Base-by-base conservation (phyloP, 2,797 vertebrate species). In the Capromys pilorides region DNA sequence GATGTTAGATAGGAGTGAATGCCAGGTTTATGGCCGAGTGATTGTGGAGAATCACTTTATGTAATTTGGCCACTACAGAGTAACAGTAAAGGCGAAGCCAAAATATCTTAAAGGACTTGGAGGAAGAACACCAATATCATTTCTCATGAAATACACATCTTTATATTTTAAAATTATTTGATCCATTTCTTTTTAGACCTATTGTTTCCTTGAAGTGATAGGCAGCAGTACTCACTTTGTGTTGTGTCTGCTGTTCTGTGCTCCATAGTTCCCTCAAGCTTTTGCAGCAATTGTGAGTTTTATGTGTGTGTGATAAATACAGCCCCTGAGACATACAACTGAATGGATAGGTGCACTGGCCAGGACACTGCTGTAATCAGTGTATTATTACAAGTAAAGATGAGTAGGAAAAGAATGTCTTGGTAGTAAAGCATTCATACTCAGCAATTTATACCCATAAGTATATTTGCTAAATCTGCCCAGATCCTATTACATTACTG, bases 101-200 rank as follows among this genome's bases (percentile, higher is more conserved):
- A 94, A 94, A 83, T 4, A 75, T 86, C 26, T 96, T 92, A 77
- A 92, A 92, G 83, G 90, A 94, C 62, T 86, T 36, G 80, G 87
- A 79, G 84, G 85, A 79, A 86, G 83, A 51, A 95, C 78, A 79
- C 6, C 1, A 91, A 41, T 78, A n/a, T 93, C 39, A 86, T 41
- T 93, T 49, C 66, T 97, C 82, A 85, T 54, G 69, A 92, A 93
- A n/a, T 90, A 91, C 18, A 71, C 69, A 49, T 96, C 95, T 97
- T 89, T 85, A 26, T 94, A 28, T 96, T 95, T 94, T 90, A 88
- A 91, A 85, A 83, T 61, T 89, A 87, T 92, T 91, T 79, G 36
- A 33, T 0, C 95, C 91, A 39, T 92, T 33, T 41, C 79, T 86
- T 96, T 92, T 97, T 86, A 41, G 61, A 0, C 88, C 94, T 79